These are phyloP conservation scores for Dromas ardeola DNA, from an alignment of 2,113 vertebrate species.

Conservation along the genomic window DNA sequence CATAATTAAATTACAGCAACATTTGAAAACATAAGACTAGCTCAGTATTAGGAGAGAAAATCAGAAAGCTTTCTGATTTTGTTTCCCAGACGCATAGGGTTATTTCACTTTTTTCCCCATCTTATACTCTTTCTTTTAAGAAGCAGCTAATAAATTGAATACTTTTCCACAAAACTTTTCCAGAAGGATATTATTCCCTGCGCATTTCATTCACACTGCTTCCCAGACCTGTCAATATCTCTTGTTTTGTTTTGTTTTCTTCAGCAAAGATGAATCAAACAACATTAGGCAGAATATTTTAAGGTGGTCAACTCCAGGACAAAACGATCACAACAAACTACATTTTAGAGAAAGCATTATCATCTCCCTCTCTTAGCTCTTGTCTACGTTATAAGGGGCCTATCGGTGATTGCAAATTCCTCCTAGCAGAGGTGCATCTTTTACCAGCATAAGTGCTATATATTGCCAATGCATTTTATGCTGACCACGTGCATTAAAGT, in stretches of 20 bases:
- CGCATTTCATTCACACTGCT: background rate
- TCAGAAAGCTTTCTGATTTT: background rate
- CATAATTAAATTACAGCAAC: background rate
- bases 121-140: background rate
- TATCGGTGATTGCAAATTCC: background rate
- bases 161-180: background rate
- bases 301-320: background rate
- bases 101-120: background rate
- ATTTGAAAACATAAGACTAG: background rate
- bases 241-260: background rate
- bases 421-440: background rate
- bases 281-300: background rate
- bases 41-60: background rate
- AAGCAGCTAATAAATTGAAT: background rate
- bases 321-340: background rate
- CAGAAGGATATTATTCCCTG: background rate
- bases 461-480: background rate
- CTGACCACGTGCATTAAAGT: background rate
- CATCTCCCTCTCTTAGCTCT: background rate
- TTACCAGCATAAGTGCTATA: background rate
- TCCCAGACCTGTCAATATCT: background rate
- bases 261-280: background rate
- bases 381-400: background rate
- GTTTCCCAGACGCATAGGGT: background rate
- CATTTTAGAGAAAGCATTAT: background rate